These are phyloP conservation scores for Ellobius talpinus DNA, from an alignment of 2,113 vertebrate species.

Conservation along the genomic window DNA sequence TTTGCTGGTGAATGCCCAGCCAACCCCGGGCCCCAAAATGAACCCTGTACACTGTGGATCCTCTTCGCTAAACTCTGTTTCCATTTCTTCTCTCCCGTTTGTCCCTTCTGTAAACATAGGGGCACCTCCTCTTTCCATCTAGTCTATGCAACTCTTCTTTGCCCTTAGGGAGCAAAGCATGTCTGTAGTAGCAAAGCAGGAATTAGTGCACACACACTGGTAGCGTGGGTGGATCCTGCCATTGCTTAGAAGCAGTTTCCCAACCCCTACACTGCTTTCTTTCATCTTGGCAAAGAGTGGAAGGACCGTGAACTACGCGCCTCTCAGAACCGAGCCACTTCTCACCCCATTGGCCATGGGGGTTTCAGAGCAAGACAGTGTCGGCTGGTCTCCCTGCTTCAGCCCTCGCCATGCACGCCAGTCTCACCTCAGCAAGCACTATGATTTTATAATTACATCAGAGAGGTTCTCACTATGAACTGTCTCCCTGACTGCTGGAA, in stretches of 20 bases:
- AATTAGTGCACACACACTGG: neutral
- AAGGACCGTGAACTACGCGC: neutral
- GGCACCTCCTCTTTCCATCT: neutral
- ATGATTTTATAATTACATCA: neutral
- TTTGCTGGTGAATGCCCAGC: neutral
- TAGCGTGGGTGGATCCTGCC: neutral
- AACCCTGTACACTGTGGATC: neutral
- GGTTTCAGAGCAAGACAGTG: neutral
- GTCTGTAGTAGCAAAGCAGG: neutral
- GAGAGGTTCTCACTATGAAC: neutral
- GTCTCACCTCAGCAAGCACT: neutral
- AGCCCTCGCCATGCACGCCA: neutral
- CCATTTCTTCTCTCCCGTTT: neutral
- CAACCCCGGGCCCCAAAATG: neutral
- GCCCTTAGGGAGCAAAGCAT: neutral
- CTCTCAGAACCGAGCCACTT: neutral
- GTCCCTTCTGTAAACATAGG: neutral
- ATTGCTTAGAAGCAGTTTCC: neutral
- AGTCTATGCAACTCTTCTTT: neutral
- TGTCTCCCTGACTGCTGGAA: neutral
- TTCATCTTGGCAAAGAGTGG: neutral
- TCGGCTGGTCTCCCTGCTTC: neutral
- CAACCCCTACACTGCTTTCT: neutral
- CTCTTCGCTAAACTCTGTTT: neutral
- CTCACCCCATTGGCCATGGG: neutral